phyloP scores from a whole-genome alignment of 2,888 invertebrate genomes.

The Coronaproctus castanopsis region DNA sequence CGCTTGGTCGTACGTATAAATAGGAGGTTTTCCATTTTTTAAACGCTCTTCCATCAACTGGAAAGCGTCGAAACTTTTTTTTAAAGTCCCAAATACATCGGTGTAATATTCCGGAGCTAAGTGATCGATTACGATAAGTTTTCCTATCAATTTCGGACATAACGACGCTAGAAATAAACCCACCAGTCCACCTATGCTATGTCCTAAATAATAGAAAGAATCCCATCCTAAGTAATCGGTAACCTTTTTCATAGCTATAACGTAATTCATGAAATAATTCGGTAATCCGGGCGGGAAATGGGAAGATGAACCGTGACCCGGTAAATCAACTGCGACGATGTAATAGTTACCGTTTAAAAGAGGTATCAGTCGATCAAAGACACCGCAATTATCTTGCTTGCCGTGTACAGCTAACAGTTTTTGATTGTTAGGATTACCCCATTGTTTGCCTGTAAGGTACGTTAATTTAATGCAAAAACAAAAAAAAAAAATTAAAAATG shows the following conservation, averaged over 20 bases:
- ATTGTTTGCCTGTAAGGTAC: slow-evolving; percentile 22
- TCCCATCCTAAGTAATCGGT: slow-evolving; percentile 26
- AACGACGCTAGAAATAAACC: slow-evolving; percentile 20
- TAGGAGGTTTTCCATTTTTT: slow-evolving; percentile 17
- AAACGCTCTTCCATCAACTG: slow-evolving; percentile 18
- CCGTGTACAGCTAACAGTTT: slow-evolving; percentile 28
- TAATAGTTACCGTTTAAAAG: slow-evolving; percentile 24
- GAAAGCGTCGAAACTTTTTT: slow-evolving; percentile 17
- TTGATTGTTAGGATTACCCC: slow-evolving; percentile 21
- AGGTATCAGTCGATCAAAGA: slow-evolving; percentile 27
- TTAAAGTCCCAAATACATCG: slow-evolving; percentile 15
- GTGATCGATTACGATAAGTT: slow-evolving; percentile 24
- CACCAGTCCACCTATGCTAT: slow-evolving; percentile 28
- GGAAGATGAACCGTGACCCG: slow-evolving; percentile 29
- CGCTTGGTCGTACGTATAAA: slow-evolving; percentile 20
- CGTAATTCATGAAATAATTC: slow-evolving; percentile 24
- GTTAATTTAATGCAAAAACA: not conserved
- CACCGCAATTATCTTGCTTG: slow-evolving; percentile 27
- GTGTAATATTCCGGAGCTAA: slow-evolving; percentile 18
- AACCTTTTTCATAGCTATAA: slow-evolving; percentile 22
- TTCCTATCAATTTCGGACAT: slow-evolving; percentile 22
- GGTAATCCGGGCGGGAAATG: slow-evolving; percentile 25
- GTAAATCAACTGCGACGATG: slow-evolving; percentile 27
- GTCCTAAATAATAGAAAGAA: slow-evolving; percentile 25
- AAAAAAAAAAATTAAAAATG: slow-evolving; percentile 1